Evolutionary conservation across 1,140 invertebrate genomes (phyloP), one percentile per base, ranked within the genome.

Genomic region (Schlechtendalia chinensis): DNA sequence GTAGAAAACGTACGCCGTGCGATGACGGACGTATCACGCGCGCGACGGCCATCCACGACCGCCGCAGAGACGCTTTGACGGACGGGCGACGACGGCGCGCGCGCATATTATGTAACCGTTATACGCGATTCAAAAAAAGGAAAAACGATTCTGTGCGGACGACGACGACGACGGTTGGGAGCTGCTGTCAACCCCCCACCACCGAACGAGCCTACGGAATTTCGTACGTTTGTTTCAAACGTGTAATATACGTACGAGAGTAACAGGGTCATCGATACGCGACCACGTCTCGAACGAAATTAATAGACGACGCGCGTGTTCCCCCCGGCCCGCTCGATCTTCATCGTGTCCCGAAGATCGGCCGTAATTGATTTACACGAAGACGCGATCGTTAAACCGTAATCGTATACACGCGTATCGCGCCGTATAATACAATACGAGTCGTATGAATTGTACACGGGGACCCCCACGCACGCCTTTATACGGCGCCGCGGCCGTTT

Each of bases 11-110:
- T 24, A 16, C 32, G 47, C 17, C 47, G 47, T 17, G 59, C 39
- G 39, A 79, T 79, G 39, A 63, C 29, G 39, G 54, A 29, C 39
- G 32, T 79, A 59, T 61, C 58, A 79, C 75, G 75, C 75, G 58
- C 75, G 56, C 32, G 11, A 32, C 32, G 75, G 16, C 29, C 27
- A 47, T 59, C 75, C 29, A 45, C 56, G n/a, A 61, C 17, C 12
- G 47, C 47, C 50, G 75, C 63, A 63, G 63, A 77, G 27, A 22
- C 58, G 19, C 12, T 63, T 47, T 79, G 75, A 79, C 16, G 58
- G 75, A 79, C 75, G 12, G 75, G 45, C n/a, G 39, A 72, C 69
- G 69, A 71, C 4, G 65, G 19, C n/a, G 65, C 54, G 6, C 54
- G 17, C 45, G 29, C 12, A 29, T 50, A 50, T 50, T 50, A 50